Evolutionary conservation across 2,113 vertebrate species (phyloP).

Genomic region (Poeciliopsis prolifica): DNA sequence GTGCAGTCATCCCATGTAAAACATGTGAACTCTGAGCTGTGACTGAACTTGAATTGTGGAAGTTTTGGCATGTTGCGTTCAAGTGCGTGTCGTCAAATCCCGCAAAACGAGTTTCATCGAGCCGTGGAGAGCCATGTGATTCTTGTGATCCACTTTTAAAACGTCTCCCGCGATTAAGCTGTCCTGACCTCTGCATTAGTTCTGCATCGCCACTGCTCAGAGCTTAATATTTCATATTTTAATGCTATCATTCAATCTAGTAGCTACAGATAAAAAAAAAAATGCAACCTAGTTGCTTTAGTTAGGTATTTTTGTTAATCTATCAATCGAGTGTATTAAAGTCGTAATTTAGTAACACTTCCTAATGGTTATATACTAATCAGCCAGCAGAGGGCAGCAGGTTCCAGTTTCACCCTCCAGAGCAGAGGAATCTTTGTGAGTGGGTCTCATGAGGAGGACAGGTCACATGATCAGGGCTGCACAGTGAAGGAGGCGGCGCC

Average conservation of each 20-base stretch:
- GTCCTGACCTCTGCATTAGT: not conserved
- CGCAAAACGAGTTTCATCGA: not conserved
- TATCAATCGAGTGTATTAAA: not conserved
- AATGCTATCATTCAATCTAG: not conserved
- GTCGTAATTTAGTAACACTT: constrained; percentile 1
- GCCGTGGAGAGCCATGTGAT: not conserved
- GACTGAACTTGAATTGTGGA: no score
- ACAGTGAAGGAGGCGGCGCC: not conserved
- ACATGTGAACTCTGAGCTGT: no score
- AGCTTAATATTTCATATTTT: not conserved
- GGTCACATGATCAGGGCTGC: constrained; percentile 42
- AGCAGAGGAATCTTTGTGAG: not conserved
- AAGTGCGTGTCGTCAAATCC: not conserved
- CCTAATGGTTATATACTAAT: not conserved
- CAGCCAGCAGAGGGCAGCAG: constrained; percentile 44
- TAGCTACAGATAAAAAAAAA: not conserved
- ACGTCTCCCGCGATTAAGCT: not conserved
- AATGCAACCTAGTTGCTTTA: not conserved
- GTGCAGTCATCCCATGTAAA: not conserved
- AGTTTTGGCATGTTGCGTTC: not conserved
- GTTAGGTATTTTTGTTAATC: not conserved
- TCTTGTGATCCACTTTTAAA: not conserved
- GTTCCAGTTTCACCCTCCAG: constrained; percentile 2
- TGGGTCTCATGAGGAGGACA: constrained; percentile 52
- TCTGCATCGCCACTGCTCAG: constrained; percentile 33